phyloP scores from a whole-genome alignment of 2,113 vertebrate species.

The Syngnathus scovelli region DNA sequence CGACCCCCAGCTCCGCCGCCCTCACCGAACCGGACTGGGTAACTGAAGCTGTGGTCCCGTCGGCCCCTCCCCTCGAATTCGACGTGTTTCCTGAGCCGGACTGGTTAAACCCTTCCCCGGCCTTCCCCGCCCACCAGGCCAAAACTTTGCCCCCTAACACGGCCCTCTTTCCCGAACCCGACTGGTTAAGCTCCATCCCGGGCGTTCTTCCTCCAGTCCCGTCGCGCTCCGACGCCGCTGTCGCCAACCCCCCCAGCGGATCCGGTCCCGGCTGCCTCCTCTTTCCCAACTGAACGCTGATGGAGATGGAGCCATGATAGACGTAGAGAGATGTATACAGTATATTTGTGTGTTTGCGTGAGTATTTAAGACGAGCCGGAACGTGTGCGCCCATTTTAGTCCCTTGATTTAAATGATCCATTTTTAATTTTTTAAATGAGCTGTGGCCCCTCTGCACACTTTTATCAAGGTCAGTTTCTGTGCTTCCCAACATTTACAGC shows the following conservation, averaged over 20 bases:
- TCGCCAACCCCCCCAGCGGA: conserved; percentile 51
- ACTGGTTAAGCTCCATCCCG: conserved; percentile 67
- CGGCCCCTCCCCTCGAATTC: conserved; percentile 22
- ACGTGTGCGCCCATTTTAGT: background rate
- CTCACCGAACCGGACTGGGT: conserved; percentile 68
- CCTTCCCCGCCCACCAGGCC: conserved; percentile 39
- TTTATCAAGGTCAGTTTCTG: conserved; percentile 21
- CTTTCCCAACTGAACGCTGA: conserved; percentile 79
- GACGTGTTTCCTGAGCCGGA: conserved; percentile 48
- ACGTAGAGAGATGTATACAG: conserved; percentile 40
- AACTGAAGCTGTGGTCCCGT: conserved; percentile 33
- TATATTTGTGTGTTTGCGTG: conserved; percentile 57
- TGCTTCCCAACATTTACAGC: background rate
- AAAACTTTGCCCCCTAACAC: conserved; percentile 28
- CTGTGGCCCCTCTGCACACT: conserved; percentile 53
- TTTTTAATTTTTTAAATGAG: background rate
- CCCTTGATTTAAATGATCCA: background rate
- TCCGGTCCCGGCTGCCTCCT: conserved; percentile 49
- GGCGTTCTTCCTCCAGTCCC: conserved; percentile 58
- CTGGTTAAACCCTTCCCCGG: conserved; percentile 65
- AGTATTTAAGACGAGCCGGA: conserved; percentile 48
- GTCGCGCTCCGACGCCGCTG: conserved; percentile 62
- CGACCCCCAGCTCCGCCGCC: conserved; percentile 8
- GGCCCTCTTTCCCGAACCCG: conserved; percentile 45
- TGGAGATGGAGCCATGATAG: conserved; percentile 51